These are phyloP conservation scores for Acrocera orbiculus DNA, from an alignment of 2,888 invertebrate genomes.

Conservation along the genomic window DNA sequence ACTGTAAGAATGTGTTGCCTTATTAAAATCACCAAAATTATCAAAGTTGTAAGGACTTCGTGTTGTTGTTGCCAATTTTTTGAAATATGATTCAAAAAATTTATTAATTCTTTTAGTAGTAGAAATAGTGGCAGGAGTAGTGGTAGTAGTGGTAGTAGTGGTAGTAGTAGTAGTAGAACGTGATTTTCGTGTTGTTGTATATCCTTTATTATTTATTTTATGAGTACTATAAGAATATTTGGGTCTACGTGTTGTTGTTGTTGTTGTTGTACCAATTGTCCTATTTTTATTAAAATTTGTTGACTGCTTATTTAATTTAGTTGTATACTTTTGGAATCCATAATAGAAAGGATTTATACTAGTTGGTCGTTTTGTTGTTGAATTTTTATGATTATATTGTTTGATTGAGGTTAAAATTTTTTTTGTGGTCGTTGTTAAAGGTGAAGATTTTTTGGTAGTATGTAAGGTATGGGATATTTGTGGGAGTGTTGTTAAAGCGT, in stretches of 20 bases:
- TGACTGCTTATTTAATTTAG: too few relatives aligned
- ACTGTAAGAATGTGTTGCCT: background rate
- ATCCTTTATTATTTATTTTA: too few relatives aligned
- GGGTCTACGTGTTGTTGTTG: slow-evolving; percentile 1
- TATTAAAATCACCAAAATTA: background rate
- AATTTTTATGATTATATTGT: background rate
- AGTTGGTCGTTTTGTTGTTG: background rate
- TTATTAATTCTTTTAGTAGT: slow-evolving; percentile 5
- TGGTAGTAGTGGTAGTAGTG: background rate
- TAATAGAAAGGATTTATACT: slow-evolving; percentile 1
- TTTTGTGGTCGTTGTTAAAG: background rate
- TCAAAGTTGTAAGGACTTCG: slow-evolving; percentile 31
- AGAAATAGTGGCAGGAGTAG: background rate
- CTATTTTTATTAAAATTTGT: too few relatives aligned
- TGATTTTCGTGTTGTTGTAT: too few relatives aligned
- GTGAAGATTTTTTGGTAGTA: too few relatives aligned
- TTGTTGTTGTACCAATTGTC: too few relatives aligned
- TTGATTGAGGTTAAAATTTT: background rate
- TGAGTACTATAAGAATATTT: too few relatives aligned
- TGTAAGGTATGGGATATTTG: too few relatives aligned
- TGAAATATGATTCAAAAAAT: slow-evolving; percentile 27
- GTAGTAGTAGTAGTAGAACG: slow-evolving; percentile 2
- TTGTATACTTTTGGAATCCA: too few relatives aligned
- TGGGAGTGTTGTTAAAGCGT: slow-evolving; percentile 3
- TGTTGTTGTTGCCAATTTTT: slow-evolving; percentile 35